Base-by-base conservation (phyloP, 2,797 vertebrate species). In the Amblyraja radiata region DNA sequence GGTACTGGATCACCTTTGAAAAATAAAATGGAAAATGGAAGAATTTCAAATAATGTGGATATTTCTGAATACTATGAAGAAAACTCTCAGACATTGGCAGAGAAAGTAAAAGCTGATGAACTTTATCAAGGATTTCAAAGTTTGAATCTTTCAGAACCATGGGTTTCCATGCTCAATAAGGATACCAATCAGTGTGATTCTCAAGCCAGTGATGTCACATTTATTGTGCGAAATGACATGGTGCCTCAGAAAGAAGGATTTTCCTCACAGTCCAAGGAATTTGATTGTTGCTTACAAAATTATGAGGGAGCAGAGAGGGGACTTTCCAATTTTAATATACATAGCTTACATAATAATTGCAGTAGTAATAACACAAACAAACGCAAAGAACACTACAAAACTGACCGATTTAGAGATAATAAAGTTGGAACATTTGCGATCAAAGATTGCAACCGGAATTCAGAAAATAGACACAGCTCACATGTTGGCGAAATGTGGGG, bases 81-180 rank as follows among this genome's bases (percentile, higher is more conserved):
- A 0, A 28, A 90, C 2, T 36, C 93, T 74, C 94, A 94, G 63
- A 94, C 94, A 21, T 36, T 94, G 9, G 90, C 74, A 0, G 94
- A 94, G 65, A 90, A 93, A 79, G 84, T 61, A 88, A 84, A 92
- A 0, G 61, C 94, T 93, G 94, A 95, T 76, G 39, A 94, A 93
- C 83, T 95, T 10, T 95, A 94, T 68, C 94, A 94, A 93, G 93
- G 94, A 11, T 93, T 95, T 93, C 94, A 95, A 54, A 94, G 95
- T 58, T 95, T 96, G 6, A 94, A 94, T 71, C 93, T 95, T 54
- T 1, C 95, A 0, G 94, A 95, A 39, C 94, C 95, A 46, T 96
- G 95, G 95, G 93, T 94, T 73, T 78, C 81, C 10, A 77, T 81
- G 36, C 90, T 91, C 54, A 93, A 88, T 63, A 93, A 94, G 93